Base-by-base conservation (phyloP, 2,888 invertebrate genomes). In the Sialis lutaria region DNA sequence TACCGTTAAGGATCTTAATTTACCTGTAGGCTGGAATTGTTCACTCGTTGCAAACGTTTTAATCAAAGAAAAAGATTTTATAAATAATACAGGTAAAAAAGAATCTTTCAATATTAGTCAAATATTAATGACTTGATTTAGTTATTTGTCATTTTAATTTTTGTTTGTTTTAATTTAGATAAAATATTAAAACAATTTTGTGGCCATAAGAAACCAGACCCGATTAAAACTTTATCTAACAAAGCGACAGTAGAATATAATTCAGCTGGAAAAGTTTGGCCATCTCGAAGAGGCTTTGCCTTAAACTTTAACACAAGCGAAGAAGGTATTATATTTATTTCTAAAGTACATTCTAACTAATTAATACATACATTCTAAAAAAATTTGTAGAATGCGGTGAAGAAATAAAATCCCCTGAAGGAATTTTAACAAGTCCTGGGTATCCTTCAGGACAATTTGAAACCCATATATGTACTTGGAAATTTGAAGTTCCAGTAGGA, bases 371-470 rank as follows among this genome's bases (percentile, higher is more conserved):
- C 22, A 8, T 37, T 5, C 37, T 4, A 10, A 6, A 10, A 10
- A 12, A 6, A 12, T 50, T 57, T 60, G 45, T 49, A 76, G 75
- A 56, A 6, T 93, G 93, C 60, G 87, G 85, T 6, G 79, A 79
- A 31, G 58, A 55, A 0, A 55, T 87, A 35, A 1, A 70, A 64
- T 6, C 71, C 73, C 8, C 34, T 6, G 47, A 47, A 35, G 93
- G 92, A 0, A 70, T 68, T 48, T 72, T 89, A 40, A 69, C 71
- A 42, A 77, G 83, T 8, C 80, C 82, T 0, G 78, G 78, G 8
- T 92, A 87, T 67, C 89, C 86, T 0, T 54, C 57, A 6, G 58
- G 64, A 0, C 67, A 69, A 43, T 60, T 61, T 1, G 54, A 53
- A 4, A 60, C 64, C 34, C 64, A 64, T 46, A 67, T 70, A 39